These are phyloP conservation scores for Microtus montanus DNA, from an alignment of 2,113 vertebrate species.

Conservation along the genomic window DNA sequence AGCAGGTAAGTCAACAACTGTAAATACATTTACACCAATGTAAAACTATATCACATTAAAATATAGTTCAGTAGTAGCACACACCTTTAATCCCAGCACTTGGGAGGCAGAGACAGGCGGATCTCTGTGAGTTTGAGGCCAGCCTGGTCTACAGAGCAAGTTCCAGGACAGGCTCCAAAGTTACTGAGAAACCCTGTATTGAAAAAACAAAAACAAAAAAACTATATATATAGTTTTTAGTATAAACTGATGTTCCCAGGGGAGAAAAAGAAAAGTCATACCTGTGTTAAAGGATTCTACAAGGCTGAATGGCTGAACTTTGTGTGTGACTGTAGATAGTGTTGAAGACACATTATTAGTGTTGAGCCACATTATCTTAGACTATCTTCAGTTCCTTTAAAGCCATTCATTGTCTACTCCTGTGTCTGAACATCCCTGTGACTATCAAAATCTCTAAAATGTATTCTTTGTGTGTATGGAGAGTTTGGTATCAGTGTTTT, in stretches of 20 bases:
- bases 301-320: background rate
- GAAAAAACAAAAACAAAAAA: too few relatives aligned
- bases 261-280: background rate
- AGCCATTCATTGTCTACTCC: background rate
- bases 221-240: too few relatives aligned
- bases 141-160: too few relatives aligned
- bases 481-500: background rate
- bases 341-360: too few relatives aligned
- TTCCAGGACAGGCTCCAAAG: too few relatives aligned
- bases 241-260: background rate
- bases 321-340: too few relatives aligned
- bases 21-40: slow-evolving; percentile 15
- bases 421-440: background rate
- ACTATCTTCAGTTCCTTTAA: background rate
- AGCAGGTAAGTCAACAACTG: slow-evolving; percentile 41
- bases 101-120: too few relatives aligned
- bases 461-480: background rate
- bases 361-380: background rate
- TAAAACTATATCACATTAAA: slow-evolving; percentile 13
- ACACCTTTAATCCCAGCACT: too few relatives aligned
- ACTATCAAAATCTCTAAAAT: background rate
- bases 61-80: background rate
- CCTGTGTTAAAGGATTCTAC: background rate
- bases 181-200: too few relatives aligned
- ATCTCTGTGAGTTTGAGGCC: too few relatives aligned